Percentiles rank a stretch among this genome's conserved stretches.
These are phyloP conservation scores for Drosophila kurseongensis DNA, from an alignment of 1,140 invertebrate species.

Conservation along the genomic window DNA sequence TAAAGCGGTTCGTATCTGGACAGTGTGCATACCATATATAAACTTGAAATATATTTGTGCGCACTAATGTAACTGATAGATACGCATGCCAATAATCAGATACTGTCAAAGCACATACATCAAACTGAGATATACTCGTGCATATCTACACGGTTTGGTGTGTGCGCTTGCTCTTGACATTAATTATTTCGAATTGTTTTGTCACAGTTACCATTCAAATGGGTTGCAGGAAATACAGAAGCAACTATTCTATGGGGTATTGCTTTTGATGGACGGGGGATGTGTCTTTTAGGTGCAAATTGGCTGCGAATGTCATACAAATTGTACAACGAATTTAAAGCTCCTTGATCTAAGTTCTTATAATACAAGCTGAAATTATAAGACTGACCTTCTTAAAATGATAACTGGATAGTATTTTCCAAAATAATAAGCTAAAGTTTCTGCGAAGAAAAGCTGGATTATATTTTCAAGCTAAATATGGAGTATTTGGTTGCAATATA, in stretches of 20 bases:
- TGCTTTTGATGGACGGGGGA: neutral
- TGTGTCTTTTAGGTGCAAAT: too few species aligned
- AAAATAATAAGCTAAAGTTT: too few species aligned
- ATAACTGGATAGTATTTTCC: too few species aligned
- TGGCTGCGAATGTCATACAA: too few species aligned
- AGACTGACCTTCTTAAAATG: too few species aligned
- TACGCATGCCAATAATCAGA: slow-evolving; percentile 60
- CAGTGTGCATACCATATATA: slow-evolving; percentile 10
- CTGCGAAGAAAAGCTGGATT: too few species aligned
- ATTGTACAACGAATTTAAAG: too few species aligned
- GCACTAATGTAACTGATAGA: slow-evolving; percentile 55
- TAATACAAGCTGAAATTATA: too few species aligned
- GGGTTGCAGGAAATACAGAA: slow-evolving; percentile 21
- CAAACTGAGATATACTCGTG: slow-evolving; percentile 31
- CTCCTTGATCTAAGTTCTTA: too few species aligned
- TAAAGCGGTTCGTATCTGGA: slow-evolving; percentile 1
- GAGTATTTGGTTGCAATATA: slow-evolving; percentile 7
- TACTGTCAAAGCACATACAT: slow-evolving; percentile 54
- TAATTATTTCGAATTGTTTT: slow-evolving; percentile 74
- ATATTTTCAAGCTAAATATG: neutral
- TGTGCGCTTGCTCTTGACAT: slow-evolving; percentile 68
- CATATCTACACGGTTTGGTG: slow-evolving; percentile 18
- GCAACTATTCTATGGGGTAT: neutral
- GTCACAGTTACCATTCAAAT: slow-evolving; percentile 55
- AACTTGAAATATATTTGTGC: slow-evolving; percentile 47